A percentile compares a stretch with the other conserved stretches of the same genome.
phyloP scores from a whole-genome alignment of 1,140 invertebrate genomes.

The Caenorhabditis tropicalis region DNA sequence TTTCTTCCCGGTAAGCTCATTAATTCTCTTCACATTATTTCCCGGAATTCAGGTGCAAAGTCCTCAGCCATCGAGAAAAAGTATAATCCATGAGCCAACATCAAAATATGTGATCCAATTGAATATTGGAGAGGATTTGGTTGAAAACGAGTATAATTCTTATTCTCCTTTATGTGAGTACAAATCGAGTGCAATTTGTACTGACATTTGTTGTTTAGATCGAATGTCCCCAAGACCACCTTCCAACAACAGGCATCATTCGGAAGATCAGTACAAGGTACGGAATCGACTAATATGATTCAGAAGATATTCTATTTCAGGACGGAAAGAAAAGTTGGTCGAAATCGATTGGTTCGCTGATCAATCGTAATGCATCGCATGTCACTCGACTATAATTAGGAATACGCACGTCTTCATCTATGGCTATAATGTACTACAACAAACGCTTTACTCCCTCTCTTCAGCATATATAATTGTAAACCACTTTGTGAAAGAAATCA shows the following conservation, averaged over 20 bases:
- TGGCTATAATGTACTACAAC: slow-evolving; percentile 30
- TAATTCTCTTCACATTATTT: too few relatives aligned
- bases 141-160: slow-evolving; percentile 24
- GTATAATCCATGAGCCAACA: background rate
- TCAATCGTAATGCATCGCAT: slow-evolving; percentile 34
- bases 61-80: background rate
- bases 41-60: background rate
- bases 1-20: slow-evolving; percentile 35
- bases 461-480: background rate
- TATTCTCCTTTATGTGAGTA: slow-evolving; percentile 1
- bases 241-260: background rate
- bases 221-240: slow-evolving; percentile 17
- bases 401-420: background rate
- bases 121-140: slow-evolving; percentile 7
- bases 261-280: slow-evolving; percentile 23
- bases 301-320: background rate
- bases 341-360: slow-evolving; percentile 25
- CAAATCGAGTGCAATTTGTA: background rate
- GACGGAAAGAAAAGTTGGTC: slow-evolving; percentile 29
- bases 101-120: slow-evolving; percentile 30
- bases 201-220: background rate
- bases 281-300: background rate
- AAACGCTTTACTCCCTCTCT: background rate
- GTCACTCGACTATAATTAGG: slow-evolving; percentile 29
- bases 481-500: too few relatives aligned